Evolutionary conservation across 2,888 invertebrate genomes (phyloP).

Genomic region (Apamea monoglypha): DNA sequence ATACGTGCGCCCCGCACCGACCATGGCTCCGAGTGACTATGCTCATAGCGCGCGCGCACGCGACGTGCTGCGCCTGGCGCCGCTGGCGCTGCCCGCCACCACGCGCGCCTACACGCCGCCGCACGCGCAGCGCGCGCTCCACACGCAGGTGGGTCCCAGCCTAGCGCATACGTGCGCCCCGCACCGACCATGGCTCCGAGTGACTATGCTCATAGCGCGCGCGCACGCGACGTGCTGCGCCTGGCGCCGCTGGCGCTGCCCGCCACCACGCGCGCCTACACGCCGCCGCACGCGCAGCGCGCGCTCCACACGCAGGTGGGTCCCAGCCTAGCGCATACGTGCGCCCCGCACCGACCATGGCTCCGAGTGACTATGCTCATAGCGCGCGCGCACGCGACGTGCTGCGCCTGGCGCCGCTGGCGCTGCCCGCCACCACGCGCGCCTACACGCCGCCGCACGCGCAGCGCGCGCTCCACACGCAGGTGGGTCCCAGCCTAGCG

Average conservation of each 20-base stretch:
- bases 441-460: slow-evolving; percentile 88
- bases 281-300: slow-evolving; percentile 41
- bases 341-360: too few relatives aligned
- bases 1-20: too few relatives aligned
- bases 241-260: slow-evolving; percentile 94
- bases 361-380: too few relatives aligned
- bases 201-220: too few relatives aligned
- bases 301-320: not conserved
- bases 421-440: slow-evolving; percentile 94
- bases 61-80: slow-evolving; percentile 93
- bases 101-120: slow-evolving; percentile 91
- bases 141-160: too few relatives aligned
- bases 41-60: slow-evolving; percentile 85
- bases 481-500: too few relatives aligned
- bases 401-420: slow-evolving; percentile 93
- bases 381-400: slow-evolving; percentile 91
- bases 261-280: slow-evolving; percentile 94
- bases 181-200: too few relatives aligned
- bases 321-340: too few relatives aligned
- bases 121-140: slow-evolving; percentile 22
- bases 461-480: not conserved
- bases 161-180: too few relatives aligned
- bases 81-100: slow-evolving; percentile 94
- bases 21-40: too few relatives aligned
- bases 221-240: slow-evolving; percentile 91